Evolutionary conservation across 2,797 vertebrate species (phyloP).

Genomic region (Phalanger gymnotis): DNA sequence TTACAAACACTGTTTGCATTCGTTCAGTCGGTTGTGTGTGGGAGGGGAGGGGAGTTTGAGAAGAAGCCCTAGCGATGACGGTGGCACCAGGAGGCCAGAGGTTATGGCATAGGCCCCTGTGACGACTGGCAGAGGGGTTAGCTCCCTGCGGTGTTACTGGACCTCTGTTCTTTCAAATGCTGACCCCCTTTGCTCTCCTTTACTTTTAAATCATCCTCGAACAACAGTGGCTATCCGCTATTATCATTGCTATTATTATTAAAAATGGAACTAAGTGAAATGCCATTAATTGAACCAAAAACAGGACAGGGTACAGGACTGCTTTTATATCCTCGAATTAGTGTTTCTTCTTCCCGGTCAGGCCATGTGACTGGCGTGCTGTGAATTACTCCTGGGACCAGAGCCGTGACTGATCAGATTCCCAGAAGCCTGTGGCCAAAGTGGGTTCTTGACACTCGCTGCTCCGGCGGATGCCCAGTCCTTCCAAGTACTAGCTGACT

Average conservation of each 20-base stretch:
- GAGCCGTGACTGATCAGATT: not conserved
- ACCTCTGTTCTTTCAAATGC: not conserved
- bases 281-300: not conserved
- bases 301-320: not conserved
- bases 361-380: not conserved
- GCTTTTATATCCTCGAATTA: not conserved
- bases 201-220: not conserved
- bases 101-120: not conserved
- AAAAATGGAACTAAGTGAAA: not conserved
- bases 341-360: not conserved
- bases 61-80: not conserved
- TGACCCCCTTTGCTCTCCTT: not conserved
- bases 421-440: not conserved
- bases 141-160: not conserved
- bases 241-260: not conserved
- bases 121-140: not conserved
- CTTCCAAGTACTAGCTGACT: not conserved
- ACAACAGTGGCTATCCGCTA: not conserved
- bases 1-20: not conserved
- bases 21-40: not conserved
- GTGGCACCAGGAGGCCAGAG: not conserved
- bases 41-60: not conserved
- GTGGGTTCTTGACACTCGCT: not conserved
- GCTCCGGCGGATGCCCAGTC: not conserved
- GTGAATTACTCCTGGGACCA: not conserved